These are phyloP conservation scores for Archips crataeganus DNA, from an alignment of 2,888 invertebrate species.

Conservation along the genomic window DNA sequence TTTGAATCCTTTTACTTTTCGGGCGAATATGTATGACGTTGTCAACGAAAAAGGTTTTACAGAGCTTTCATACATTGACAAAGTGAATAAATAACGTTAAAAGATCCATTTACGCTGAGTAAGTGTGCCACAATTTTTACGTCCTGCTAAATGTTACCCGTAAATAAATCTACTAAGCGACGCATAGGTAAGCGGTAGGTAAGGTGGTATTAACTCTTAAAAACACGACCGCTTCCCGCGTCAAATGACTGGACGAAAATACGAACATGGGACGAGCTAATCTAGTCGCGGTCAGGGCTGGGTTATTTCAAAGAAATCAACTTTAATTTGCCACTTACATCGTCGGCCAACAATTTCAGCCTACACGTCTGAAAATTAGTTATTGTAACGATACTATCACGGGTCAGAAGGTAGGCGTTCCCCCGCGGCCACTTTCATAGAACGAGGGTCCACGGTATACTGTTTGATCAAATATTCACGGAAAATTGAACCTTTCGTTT, in stretches of 20 bases:
- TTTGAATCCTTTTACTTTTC: neutral
- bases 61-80: neutral
- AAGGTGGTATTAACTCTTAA: slow-evolving; percentile 1
- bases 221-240: neutral
- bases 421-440: slow-evolving; percentile 23
- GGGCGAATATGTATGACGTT: neutral
- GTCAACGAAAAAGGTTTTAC: neutral
- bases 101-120: neutral
- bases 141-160: neutral
- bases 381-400: slow-evolving; percentile 14
- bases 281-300: neutral
- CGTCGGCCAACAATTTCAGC: slow-evolving; percentile 5
- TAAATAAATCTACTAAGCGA: neutral
- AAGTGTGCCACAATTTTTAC: neutral
- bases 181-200: neutral
- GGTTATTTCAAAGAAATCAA: slow-evolving; percentile 6
- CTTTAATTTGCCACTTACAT: slow-evolving; percentile 8
- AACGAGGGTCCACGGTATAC: slow-evolving; percentile 21
- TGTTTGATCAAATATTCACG: slow-evolving; percentile 30
- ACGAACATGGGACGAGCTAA: slow-evolving; percentile 18
- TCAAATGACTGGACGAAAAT: slow-evolving; percentile 15
- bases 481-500: neutral
- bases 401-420: slow-evolving; percentile 14
- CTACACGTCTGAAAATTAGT: slow-evolving; percentile 16
- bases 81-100: neutral